Conservation (phyloP, 2,888 invertebrate species). For the Oscheius sp. region DNA sequence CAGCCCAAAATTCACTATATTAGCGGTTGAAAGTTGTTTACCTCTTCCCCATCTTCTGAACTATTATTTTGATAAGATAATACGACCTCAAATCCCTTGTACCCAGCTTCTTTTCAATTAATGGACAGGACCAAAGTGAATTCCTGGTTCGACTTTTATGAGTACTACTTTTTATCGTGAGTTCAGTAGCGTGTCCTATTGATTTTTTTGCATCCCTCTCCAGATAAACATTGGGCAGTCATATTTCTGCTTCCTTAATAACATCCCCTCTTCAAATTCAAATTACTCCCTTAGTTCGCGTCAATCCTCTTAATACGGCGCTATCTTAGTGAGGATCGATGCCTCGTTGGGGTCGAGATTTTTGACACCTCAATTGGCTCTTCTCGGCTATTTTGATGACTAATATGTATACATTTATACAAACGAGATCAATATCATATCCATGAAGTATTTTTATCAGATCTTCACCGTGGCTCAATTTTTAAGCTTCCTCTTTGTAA, state of each 20-base stretch:
- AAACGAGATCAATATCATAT: too few species aligned
- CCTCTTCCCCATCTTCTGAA: too few species aligned
- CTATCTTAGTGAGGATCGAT: conserved; percentile 13
- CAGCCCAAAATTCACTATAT: too few species aligned
- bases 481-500: too few species aligned
- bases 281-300: not conserved
- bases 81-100: too few species aligned
- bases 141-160: conserved; percentile 10
- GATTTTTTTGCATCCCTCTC: not conserved
- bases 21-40: too few species aligned
- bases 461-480: too few species aligned
- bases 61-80: too few species aligned
- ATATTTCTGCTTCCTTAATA: not conserved
- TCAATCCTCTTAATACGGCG: conserved; percentile 7
- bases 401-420: not conserved
- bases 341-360: conserved; percentile 5
- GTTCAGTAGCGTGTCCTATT: not conserved
- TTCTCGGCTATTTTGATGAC: not conserved
- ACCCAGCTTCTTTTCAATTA: too few species aligned
- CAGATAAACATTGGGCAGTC: not conserved
- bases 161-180: not conserved
- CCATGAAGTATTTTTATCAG: too few species aligned
- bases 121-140: not conserved
- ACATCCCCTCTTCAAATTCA: not conserved
- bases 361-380: conserved; percentile 19